Evolutionary conservation across 2,113 vertebrate species (phyloP), one percentile per base, ranked within the genome.

Genomic region (Microcebus tavaratra): DNA sequence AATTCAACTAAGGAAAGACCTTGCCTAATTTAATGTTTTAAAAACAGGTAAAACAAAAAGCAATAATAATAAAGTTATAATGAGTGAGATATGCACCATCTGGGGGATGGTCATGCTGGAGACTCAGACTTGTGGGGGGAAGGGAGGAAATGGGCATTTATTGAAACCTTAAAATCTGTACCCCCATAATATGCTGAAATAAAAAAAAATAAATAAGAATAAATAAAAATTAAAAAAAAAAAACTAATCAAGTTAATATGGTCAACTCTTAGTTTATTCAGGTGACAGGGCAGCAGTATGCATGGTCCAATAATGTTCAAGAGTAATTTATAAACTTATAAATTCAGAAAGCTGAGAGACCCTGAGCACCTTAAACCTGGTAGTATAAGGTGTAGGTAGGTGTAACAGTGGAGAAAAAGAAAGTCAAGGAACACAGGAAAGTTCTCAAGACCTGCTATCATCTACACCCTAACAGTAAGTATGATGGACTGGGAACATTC

Each of bases 1-100:
- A 88, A 94, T 67, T 93, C 13, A 91, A 63, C 2, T 68, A 50
- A 95, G 27, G 8, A 85, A 88, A 79, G n/a, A 42, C 17, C 36
- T 80, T 76, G 50, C 21, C 65, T 67, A 80, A 87, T 36, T 72
- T 76, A 68, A 48, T 89, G 29, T 63, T 95, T 96, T 83, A 76
- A 90, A 92, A 96, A 34, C 61, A 85, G 18, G 23, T 53, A 67
- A 34, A 90, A 81, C 80, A 80, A 94, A 57, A 86, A 92, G 55
- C 36, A 88, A 7, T 79, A 70, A 29, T 55, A 76, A 72, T 11
- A 20, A 50, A 86, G 31, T 85, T 55, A 42, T 42, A 42, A 42
- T 42, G 42, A 42, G 42, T 42, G 42, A 42, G 42, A 42, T 42
- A 5, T 42, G 42, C 42, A 42, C 42, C 42, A 42, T 42, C 42